Evolutionary conservation across 1,140 invertebrate genomes (phyloP).

Genomic region (Riptortus pedestris): DNA sequence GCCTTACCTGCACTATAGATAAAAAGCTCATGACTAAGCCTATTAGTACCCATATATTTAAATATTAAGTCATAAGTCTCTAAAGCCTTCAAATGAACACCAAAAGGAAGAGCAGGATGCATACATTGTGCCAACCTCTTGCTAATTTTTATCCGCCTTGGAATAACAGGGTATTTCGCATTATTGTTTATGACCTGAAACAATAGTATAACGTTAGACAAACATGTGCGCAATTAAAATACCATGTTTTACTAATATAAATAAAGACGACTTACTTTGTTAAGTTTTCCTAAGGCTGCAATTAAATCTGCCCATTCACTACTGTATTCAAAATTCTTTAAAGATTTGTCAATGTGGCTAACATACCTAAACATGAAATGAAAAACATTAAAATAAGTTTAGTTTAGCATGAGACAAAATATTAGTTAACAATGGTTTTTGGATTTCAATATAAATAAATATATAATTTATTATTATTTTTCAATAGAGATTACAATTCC

Average conservation of each 20-base stretch:
- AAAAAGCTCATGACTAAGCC: slow-evolving; percentile 73
- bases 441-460: no score
- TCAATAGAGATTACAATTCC: no score
- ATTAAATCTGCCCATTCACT: slow-evolving; percentile 95
- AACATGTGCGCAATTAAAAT: neutral
- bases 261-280: slow-evolving; percentile 54
- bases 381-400: neutral
- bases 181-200: slow-evolving; percentile 61
- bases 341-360: slow-evolving; percentile 72
- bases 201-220: no score
- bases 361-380: slow-evolving; percentile 47
- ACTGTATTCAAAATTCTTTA: slow-evolving; percentile 87
- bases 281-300: slow-evolving; percentile 80
- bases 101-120: slow-evolving; percentile 82
- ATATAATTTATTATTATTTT: no score
- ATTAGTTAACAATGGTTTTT: no score
- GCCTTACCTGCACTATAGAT: slow-evolving; percentile 65
- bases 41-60: slow-evolving; percentile 74
- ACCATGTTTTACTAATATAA: neutral
- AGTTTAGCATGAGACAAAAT: no score
- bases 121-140: slow-evolving; percentile 91
- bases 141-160: slow-evolving; percentile 78
- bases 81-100: slow-evolving; percentile 85
- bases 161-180: slow-evolving; percentile 80
- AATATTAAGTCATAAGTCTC: slow-evolving; percentile 93